These are phyloP conservation scores for Drosophila antonietae DNA, from an alignment of 2,888 invertebrate genomes.

Conservation along the genomic window DNA sequence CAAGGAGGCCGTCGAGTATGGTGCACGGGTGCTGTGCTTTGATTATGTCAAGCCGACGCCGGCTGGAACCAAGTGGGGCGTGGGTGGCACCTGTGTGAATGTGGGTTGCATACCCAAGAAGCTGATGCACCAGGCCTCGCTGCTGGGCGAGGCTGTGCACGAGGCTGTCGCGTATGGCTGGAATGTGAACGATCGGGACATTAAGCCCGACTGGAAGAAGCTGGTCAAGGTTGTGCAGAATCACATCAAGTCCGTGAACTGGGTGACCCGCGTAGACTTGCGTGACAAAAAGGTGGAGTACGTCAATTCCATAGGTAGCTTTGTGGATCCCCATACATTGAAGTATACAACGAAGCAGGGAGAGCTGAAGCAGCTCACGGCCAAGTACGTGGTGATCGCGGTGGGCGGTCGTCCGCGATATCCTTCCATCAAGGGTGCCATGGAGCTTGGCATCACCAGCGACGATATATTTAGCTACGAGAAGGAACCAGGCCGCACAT, in stretches of 20 bases:
- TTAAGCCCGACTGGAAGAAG: conserved; percentile 90
- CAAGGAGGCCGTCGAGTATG: conserved; percentile 92
- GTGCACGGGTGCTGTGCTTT: conserved; percentile 93
- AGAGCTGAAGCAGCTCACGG: conserved; percentile 87
- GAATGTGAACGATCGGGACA: conserved; percentile 87
- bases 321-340: conserved; percentile 91
- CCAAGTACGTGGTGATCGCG: conserved; percentile 92
- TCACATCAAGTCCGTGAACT: conserved; percentile 96
- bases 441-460: conserved; percentile 93
- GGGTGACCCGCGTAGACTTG: conserved; percentile 96
- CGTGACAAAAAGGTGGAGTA: conserved; percentile 96
- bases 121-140: conserved; percentile 97
- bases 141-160: conserved; percentile 94
- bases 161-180: conserved; percentile 93
- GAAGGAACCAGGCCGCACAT: conserved; percentile 93
- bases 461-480: conserved; percentile 95
- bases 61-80: conserved; percentile 95
- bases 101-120: conserved; percentile 99
- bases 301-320: conserved; percentile 91
- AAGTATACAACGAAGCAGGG: conserved; percentile 89
- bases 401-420: conserved; percentile 95
- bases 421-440: conserved; percentile 93
- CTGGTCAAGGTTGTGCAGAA: conserved; percentile 92
- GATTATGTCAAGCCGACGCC: conserved; percentile 95
- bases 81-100: conserved; percentile 99